Base-by-base conservation (phyloP, 2,113 vertebrate species). In the Zosterops hypoxanthus region DNA sequence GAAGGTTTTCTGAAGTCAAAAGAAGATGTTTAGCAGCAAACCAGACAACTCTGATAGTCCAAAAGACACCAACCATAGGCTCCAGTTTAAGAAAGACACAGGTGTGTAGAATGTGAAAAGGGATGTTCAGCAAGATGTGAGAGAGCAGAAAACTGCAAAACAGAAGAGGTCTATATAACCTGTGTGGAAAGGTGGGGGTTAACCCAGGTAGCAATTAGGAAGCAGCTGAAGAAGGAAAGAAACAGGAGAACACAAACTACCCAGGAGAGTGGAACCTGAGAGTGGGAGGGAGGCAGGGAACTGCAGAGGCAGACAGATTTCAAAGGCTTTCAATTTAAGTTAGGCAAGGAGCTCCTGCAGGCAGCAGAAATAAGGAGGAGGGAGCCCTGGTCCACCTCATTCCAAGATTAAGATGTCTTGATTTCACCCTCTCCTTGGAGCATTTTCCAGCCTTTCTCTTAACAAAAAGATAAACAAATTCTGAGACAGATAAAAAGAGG, bases 191-290 rank as follows among this genome's bases (percentile, higher is more conserved):
- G 22, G 86, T 2, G 90, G 22, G 76, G 78, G 90, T 96, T 95
- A 97, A 96, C 6, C 33, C 39, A 77, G 59, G 50, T 2, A 76
- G 73, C 63, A 94, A 90, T 66, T 86, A 92, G 56, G 42, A 90
- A 96, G 80, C 66, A 77, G 80, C 50, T 78, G 55, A 52, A 80
- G 63, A 72, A 53, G 60, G 34, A 61, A 81, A 88, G 83, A 88
- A 88, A 90, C 23, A 77, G 31, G 71, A 95, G 82, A 91, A 95
- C 24, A 87, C 31, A 65, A 92, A 59, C 68, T 55, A 81, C 72
- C 21, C 80, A 86, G 39, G 68, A 86, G 86, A 95, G 22, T 12
- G 60, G 46, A 94, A 92, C 76, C 76, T 75, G 79, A 96, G 94
- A 90, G 34, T 34, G 24, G 26, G 31, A 33, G 21, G 55, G 41